Base-by-base conservation (phyloP, 2,113 vertebrate genomes). In the Caranx ignobilis region DNA sequence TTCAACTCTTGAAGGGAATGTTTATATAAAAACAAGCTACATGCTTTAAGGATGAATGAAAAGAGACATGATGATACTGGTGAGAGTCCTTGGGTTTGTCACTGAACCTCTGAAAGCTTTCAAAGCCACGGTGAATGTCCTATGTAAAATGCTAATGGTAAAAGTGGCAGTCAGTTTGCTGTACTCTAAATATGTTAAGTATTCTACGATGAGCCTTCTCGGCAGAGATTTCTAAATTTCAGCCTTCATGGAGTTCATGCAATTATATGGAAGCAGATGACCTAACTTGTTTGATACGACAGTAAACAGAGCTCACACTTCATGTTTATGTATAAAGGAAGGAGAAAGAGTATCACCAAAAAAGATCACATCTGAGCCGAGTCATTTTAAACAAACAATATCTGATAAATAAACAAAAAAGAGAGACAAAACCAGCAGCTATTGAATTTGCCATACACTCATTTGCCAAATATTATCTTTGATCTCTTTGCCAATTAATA, bases 41-140 rank as follows among this genome's bases (percentile, higher is more conserved):
- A 26, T 77, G 72, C 72, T 85, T 84, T 85, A 73, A 72, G 35
- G 69, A 85, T 83, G 69, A 71, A 66, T 54, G 18, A 34, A 37
- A n/a, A 26, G 39, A 81, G 32, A 69, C 19, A 52, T 70, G 56
- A 79, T 26, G 75, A 41, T 62, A 26, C 39, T 26, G 6, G 26
- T 16, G 43, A 81, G 72, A 75, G 73, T 71, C 75, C 56, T 69
- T 6, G 5, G 16, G 48, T 19, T 62, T 66, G 43, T 56, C 63
- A 37, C 41, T 31, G 18, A 62, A 71, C 32, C 59, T 9, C 19
- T 57, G 15, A 77, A 52, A 62, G 76, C 76, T 76, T 57, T 69
- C 6, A 61, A 57, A 71, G 32, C 35, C 52, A 35, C 3, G 18
- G 34, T 3, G 10, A 26, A 60, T 6, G 11, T 41, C 18, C 45